Conservation (phyloP, 1,140 invertebrate genomes). For the Sinonovacula constricta region DNA sequence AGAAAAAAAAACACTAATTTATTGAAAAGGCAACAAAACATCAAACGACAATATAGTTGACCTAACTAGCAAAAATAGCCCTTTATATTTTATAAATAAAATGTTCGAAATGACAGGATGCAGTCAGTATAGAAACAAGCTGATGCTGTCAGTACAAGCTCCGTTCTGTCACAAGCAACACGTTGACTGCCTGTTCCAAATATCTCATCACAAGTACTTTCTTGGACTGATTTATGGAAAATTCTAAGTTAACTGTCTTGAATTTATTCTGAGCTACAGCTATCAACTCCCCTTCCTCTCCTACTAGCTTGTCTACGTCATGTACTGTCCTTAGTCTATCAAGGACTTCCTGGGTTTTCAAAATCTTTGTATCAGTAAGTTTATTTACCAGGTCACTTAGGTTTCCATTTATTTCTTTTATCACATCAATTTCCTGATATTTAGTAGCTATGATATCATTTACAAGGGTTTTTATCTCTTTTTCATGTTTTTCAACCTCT, state of each 20-base stretch:
- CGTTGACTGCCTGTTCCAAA: not conserved
- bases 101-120: no score
- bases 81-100: no score
- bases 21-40: no score
- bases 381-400: no score
- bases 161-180: not conserved
- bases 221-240: conserved; percentile 8
- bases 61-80: no score
- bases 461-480: conserved; percentile 27
- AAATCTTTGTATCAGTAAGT: no score
- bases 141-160: not conserved
- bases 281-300: not conserved
- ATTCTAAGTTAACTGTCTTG: conserved; percentile 24
- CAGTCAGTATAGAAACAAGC: no score
- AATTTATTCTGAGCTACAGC: conserved; percentile 11
- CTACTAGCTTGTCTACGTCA: not conserved
- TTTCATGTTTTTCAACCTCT: conserved; percentile 19
- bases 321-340: conserved; percentile 7
- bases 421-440: conserved; percentile 21
- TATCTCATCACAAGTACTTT: not conserved
- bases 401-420: conserved; percentile 35
- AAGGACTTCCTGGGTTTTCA: not conserved
- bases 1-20: no score
- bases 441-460: conserved; percentile 19
- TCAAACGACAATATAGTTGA: no score